Percentiles rank a stretch among this genome's conserved stretches.
These are phyloP conservation scores for Hemistola chrysoprasaria DNA, from an alignment of 2,888 invertebrate genomes.

Conservation along the genomic window DNA sequence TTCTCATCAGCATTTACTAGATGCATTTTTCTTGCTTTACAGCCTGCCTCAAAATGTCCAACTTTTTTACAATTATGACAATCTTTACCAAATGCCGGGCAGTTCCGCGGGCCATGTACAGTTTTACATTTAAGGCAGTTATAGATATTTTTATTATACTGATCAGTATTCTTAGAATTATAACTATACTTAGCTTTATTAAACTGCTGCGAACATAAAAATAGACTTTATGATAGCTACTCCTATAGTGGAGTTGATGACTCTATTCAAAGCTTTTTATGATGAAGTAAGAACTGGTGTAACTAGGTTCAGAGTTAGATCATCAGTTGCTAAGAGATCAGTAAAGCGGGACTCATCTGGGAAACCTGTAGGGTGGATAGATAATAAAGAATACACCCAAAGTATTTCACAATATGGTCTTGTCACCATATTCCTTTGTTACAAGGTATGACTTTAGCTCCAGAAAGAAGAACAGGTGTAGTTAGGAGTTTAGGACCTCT, in stretches of 20 bases:
- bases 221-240: background rate
- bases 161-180: too few relatives aligned
- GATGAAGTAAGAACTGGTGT: conserved; percentile 6
- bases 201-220: background rate
- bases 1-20: too few relatives aligned
- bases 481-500: conserved; percentile 1
- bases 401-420: conserved; percentile 2
- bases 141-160: too few relatives aligned
- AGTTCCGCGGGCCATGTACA: too few relatives aligned
- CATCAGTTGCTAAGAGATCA: background rate
- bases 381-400: background rate
- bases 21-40: too few relatives aligned
- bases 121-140: too few relatives aligned
- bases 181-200: too few relatives aligned
- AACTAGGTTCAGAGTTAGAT: background rate
- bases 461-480: conserved; percentile 2
- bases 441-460: conserved; percentile 2
- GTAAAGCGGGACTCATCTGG: conserved; percentile 1
- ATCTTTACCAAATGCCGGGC: too few relatives aligned
- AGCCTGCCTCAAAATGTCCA: too few relatives aligned
- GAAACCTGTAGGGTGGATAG: background rate
- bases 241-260: background rate
- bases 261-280: background rate
- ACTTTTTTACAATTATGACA: too few relatives aligned
- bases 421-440: conserved; percentile 1